These are phyloP conservation scores for Mantis religiosa DNA, from an alignment of 2,888 invertebrate species.

Conservation along the genomic window DNA sequence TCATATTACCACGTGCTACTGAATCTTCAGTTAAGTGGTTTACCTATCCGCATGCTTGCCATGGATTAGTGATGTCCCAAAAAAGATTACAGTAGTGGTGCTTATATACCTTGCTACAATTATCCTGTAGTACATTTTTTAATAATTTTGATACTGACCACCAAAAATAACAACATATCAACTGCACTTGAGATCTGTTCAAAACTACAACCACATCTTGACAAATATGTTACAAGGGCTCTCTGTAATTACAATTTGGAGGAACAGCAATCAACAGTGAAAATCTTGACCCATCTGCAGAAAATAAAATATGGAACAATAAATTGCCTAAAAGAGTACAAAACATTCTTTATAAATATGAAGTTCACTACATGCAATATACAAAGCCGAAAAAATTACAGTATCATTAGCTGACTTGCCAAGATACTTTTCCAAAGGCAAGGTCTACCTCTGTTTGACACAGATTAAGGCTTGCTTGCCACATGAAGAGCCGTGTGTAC, in stretches of 20 bases:
- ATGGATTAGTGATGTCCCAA: not conserved
- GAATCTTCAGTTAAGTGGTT: not conserved
- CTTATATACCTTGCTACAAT: not conserved
- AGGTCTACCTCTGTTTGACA: not conserved
- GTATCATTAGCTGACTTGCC: not conserved
- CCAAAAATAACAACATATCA: not conserved
- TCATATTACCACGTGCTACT: no score
- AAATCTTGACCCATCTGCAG: not conserved
- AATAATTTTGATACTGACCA: not conserved
- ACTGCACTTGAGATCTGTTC: not conserved
- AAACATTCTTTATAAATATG: not conserved
- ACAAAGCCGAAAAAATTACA: not conserved
- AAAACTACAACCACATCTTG: not conserved
- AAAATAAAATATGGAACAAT: not conserved
- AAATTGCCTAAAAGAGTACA: not conserved
- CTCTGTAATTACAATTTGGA: not conserved
- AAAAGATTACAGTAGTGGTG: not conserved
- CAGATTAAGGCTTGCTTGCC: not conserved
- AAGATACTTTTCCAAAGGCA: not conserved
- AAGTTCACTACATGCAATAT: not conserved
- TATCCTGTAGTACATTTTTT: not conserved
- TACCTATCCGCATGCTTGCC: not conserved
- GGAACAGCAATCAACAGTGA: not conserved
- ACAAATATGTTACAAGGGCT: not conserved
- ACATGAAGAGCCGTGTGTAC: not conserved